phyloP scores from a whole-genome alignment of 2,888 invertebrate species.

The Meteorus cinctellus region DNA sequence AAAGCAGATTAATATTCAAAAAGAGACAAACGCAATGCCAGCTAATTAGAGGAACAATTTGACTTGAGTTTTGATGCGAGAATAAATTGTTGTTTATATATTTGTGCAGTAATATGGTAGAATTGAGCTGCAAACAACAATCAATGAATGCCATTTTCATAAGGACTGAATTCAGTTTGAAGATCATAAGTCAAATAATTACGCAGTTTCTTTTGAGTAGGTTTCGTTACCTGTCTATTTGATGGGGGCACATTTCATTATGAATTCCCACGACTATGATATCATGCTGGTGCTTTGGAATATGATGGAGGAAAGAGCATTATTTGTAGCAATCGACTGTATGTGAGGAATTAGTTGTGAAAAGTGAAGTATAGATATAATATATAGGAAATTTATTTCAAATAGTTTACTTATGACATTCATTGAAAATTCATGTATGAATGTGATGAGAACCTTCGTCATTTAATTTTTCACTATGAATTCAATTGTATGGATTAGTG shows the following conservation, averaged over 20 bases:
- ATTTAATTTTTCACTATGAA: too few species aligned
- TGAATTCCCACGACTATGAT: background rate
- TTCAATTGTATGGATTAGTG: too few species aligned
- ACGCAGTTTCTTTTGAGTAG: background rate
- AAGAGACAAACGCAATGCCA: constrained; percentile 30
- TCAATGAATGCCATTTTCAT: background rate
- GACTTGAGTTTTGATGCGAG: background rate
- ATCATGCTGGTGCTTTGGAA: too few species aligned
- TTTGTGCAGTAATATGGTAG: background rate
- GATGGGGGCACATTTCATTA: background rate
- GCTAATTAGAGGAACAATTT: constrained; percentile 47
- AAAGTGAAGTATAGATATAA: too few species aligned
- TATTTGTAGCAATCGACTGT: too few species aligned
- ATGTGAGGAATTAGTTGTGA: too few species aligned
- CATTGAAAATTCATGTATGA: too few species aligned
- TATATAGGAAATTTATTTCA: too few species aligned
- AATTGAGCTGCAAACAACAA: background rate
- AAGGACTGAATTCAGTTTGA: background rate
- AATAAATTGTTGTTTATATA: background rate
- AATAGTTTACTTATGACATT: too few species aligned
- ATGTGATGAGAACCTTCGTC: too few species aligned
- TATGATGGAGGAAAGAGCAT: too few species aligned
- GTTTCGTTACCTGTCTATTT: background rate
- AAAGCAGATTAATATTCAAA: constrained; percentile 45
- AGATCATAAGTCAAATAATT: constrained; percentile 7